Conservation (phyloP, 2,113 vertebrate species). For the Poeciliopsis occidentalis region DNA sequence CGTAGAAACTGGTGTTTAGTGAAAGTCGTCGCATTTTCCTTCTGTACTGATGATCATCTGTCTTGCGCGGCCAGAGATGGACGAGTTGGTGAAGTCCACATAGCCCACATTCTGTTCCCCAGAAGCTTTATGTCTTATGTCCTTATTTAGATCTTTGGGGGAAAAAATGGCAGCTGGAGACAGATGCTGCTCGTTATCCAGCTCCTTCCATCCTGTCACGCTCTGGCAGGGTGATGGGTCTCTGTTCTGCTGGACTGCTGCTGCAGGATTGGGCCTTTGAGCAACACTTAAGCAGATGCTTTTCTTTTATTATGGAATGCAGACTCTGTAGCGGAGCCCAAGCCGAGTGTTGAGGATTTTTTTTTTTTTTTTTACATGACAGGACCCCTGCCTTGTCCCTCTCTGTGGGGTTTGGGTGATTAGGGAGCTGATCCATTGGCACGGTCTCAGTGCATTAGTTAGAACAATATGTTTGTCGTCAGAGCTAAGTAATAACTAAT, state of each 20-base stretch:
- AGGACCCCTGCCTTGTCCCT: conserved; percentile 61
- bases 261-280: conserved; percentile 54
- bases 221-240: conserved; percentile 23
- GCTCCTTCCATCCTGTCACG: conserved; percentile 8
- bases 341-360: conserved; percentile 51
- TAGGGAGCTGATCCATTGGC: conserved; percentile 64
- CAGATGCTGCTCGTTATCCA: conserved; percentile 35
- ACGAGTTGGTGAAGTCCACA: too few species aligned
- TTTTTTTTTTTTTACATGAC: conserved; percentile 61
- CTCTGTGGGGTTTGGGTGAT: conserved; percentile 68
- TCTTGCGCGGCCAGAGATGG: too few species aligned
- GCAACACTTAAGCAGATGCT: conserved; percentile 58
- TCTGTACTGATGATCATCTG: not conserved
- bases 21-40: not conserved
- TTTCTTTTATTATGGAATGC: conserved; percentile 70
- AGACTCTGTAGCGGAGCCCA: conserved; percentile 47
- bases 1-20: not conserved
- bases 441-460: conserved; percentile 56
- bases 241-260: conserved; percentile 49
- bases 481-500: conserved; percentile 67
- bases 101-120: not conserved
- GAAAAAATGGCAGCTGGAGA: conserved; percentile 12
- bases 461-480: conserved; percentile 74
- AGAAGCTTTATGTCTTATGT: not conserved
- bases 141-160: not conserved